Conservation (phyloP, 2,797 vertebrate species). For the Macrochelys suwanniensis region DNA sequence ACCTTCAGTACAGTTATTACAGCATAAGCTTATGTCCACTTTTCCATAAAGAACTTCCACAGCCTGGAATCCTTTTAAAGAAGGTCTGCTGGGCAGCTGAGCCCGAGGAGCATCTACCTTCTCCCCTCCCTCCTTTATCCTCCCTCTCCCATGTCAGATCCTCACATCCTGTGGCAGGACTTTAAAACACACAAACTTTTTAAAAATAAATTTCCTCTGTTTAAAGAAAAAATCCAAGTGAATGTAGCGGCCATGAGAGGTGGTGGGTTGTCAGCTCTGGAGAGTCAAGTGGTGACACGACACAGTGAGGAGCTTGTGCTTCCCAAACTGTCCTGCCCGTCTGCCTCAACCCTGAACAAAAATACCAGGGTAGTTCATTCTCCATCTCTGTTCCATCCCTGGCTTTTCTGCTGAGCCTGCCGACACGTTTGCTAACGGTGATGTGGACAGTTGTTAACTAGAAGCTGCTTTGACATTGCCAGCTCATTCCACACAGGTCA, state of each 20-base stretch:
- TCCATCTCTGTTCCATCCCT: not conserved
- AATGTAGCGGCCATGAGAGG: not conserved
- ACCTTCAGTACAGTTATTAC: not conserved
- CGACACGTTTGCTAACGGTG: not conserved
- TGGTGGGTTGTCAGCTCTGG: not conserved
- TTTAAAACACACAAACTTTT: not conserved
- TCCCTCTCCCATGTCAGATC: not conserved
- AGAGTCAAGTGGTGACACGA: not conserved
- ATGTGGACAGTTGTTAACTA: not conserved
- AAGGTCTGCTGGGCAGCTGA: not conserved
- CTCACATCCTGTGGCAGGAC: not conserved
- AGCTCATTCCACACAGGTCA: not conserved
- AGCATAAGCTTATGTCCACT: conserved; percentile 3
- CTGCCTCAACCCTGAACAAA: not conserved
- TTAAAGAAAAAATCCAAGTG: conserved; percentile 11
- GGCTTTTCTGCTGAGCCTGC: not conserved
- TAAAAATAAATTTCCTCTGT: not conserved
- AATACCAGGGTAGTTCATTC: not conserved
- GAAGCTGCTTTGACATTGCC: not conserved
- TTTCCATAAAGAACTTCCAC: not conserved
- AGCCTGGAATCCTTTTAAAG: not conserved
- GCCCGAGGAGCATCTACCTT: not conserved
- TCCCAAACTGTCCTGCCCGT: rapidly evolving
- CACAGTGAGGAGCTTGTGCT: not conserved
- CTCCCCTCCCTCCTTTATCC: not conserved